Base-by-base conservation (phyloP, 2,797 vertebrate genomes). In the Enteromius trimaculatus region DNA sequence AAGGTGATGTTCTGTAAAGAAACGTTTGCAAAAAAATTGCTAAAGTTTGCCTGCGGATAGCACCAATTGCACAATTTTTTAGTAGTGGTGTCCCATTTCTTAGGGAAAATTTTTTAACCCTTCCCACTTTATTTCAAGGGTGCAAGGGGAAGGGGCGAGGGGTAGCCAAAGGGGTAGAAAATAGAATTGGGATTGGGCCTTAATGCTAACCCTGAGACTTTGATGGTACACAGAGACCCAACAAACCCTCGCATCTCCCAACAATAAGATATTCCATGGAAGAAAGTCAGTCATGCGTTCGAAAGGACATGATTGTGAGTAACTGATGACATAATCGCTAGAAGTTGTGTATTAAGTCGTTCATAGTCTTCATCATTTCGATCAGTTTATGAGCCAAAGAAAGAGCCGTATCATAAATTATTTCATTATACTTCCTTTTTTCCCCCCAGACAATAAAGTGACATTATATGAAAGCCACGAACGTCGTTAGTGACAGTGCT, bases 391-490 rank as follows among this genome's bases (percentile, higher is more conserved):
- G 29, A n/a, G 49, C 47, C 26, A 13, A n/a, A 62, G 31, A 68
- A 66, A 68, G 37, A 47, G 17, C 60, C 9, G 62, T 44, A 68
- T 55, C 34, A 66, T 77, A 76, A 75, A 77, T 68, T 21, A 55
- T 39, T 51, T 53, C 47, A 68, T 68, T 58, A 68, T 34, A 55
- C 29, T 66, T 68, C 47, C 26, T 23, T 51, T 65, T 39, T 39
- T 42, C 26, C 60, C 6, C n/a, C 21, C n/a, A 65, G 44, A 75
- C 29, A 42, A 66, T 76, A 65, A 82, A 66, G 19, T 58, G 37
- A 68, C 23, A 77, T 82, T 77, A 82, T 44, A 77, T 42, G 49
- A 68, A 51, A 55, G 47, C 71, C 58, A 14, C 6, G 17, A 76
- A 31, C 0, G 17, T 19, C n/a, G 7, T 49, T 47, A 44, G 68